Evolutionary conservation across 2,113 vertebrate genomes (phyloP), one percentile per base, ranked within the genome.

Genomic region (Stomatorhinus ivindoensis): DNA sequence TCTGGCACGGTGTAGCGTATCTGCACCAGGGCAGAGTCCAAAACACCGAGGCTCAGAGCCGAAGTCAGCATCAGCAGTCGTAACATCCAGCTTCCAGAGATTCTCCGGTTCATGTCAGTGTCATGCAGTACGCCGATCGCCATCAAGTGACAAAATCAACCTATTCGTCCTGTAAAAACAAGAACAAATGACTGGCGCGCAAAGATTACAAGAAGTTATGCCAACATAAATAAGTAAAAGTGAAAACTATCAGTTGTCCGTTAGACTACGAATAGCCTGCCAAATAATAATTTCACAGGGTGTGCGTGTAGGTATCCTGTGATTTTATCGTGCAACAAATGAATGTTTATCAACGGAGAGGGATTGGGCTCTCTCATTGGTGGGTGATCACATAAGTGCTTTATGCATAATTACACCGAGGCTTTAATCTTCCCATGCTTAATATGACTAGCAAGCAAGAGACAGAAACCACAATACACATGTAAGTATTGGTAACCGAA

Each of bases 371-470:
- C 15, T 80, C 17, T 42, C 73, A 80, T 39, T 80, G 73, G 10
- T 42, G 73, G 35, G 93, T 53, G 91, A 91, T 89, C 92, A 31
- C 35, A 84, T 53, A 94, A 94, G 93, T 93, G 92, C 91, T 92
- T 94, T 92, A 93, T 94, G 93, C 92, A 55, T 93, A 92, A 94
- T 92, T 91, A 94, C 92, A 91, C 93, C 91, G 90, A 84, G 91
- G 91, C 65, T 93, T 87, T 87, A 87, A 87, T 51, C 85, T 51
- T 53, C 51, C 35, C 73, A 31, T 69, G n/a, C 27, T 69, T 69
- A 69, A 69, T 31, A 69, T 27, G 61, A 69, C 61, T 27, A 27
- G n/a, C n/a, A 80, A 80, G 69, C 69, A 76, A 35, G 69, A 73
- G 69, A 73, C 31, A 35, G 31, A 80, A 35, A 19, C 35, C 73